Conservation (phyloP, 2,797 vertebrate genomes). For the Halcyon badia region DNA sequence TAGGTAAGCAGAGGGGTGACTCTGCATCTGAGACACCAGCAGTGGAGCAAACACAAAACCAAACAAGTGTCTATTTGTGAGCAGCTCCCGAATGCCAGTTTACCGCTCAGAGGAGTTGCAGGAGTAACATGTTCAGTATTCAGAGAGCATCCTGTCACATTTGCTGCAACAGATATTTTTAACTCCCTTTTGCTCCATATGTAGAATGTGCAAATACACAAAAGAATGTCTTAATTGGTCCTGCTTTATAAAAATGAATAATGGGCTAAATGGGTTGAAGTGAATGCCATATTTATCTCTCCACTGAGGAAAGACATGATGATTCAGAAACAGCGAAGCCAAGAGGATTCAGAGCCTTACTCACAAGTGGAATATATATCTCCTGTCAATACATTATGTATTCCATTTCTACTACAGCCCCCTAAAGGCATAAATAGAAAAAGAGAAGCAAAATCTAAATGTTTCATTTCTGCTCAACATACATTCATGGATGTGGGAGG, state of each 20-base stretch:
- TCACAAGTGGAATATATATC: constrained; percentile 79
- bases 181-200: constrained; percentile 78
- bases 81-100: constrained; percentile 41
- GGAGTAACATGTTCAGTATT: constrained; percentile 61
- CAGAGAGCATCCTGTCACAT: constrained; percentile 73
- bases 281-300: constrained; percentile 83
- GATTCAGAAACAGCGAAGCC: constrained; percentile 79
- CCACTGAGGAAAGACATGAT: constrained; percentile 79
- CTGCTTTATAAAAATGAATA: constrained; percentile 84
- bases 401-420: constrained; percentile 77
- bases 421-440: constrained; percentile 77
- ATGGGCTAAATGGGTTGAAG: constrained; percentile 82
- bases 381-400: constrained; percentile 80
- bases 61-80: constrained; percentile 33
- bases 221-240: constrained; percentile 82
- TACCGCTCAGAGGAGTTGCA: background rate
- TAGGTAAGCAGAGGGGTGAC: background rate
- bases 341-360: constrained; percentile 69
- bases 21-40: background rate
- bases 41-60: background rate
- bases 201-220: constrained; percentile 80
- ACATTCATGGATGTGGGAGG: constrained; percentile 41
- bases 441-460: constrained; percentile 70
- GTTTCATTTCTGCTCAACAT: constrained; percentile 74
- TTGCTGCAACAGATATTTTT: constrained; percentile 80